phyloP scores from a whole-genome alignment of 2,113 vertebrate species.

The Octodon degus region DNA sequence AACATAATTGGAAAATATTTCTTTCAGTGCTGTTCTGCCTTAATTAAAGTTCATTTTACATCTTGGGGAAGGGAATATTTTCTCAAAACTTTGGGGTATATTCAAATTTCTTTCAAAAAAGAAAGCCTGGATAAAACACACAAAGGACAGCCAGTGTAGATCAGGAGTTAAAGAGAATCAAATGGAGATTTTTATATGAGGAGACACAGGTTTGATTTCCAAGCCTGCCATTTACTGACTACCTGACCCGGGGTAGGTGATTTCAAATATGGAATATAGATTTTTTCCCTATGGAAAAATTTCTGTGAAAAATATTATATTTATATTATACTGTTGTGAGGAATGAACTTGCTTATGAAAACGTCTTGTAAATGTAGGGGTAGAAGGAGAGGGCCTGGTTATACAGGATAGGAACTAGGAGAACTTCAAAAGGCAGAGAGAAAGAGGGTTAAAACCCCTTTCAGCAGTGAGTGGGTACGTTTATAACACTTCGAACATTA shows the following conservation, averaged over 20 bases:
- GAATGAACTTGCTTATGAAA: not conserved
- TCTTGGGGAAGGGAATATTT: slow-evolving; percentile 61
- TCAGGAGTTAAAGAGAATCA: not conserved
- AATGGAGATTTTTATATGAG: not conserved
- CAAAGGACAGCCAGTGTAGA: not conserved
- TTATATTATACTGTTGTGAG: not conserved
- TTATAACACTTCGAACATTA: not conserved
- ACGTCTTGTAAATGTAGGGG: not conserved
- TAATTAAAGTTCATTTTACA: slow-evolving; percentile 81
- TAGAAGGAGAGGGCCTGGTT: not conserved
- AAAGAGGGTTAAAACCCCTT: not conserved
- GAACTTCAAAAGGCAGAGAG: not conserved
- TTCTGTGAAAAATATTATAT: not conserved
- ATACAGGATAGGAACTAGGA: rapidly evolving
- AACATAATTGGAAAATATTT: slow-evolving; percentile 75
- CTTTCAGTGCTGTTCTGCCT: slow-evolving; percentile 17
- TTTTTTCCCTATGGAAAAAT: not conserved
- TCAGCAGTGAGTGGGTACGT: not conserved
- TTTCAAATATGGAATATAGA: not conserved
- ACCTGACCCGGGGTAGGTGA: not conserved
- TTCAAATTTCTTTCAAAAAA: slow-evolving; percentile 61
- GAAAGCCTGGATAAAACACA: slow-evolving; percentile 38
- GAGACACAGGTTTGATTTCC: not conserved
- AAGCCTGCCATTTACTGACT: not conserved
- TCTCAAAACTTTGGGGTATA: slow-evolving; percentile 33